Percentiles rank a stretch among this genome's conserved stretches.
phyloP scores from a whole-genome alignment of 2,113 vertebrate species.

The Speoplatyrhinus poulsoni region DNA sequence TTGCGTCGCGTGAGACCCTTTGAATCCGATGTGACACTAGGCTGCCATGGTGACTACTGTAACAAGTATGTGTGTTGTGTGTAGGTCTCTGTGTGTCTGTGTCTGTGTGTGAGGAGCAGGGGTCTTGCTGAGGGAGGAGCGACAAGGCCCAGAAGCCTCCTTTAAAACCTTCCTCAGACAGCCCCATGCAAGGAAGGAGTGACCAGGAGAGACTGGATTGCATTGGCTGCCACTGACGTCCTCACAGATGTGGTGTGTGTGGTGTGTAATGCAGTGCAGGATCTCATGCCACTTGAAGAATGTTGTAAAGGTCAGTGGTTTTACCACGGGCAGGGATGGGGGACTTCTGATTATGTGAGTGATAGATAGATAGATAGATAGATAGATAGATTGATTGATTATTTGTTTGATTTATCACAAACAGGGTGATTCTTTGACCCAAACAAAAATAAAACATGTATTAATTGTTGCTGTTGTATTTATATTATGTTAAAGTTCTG shows the following conservation, averaged over 20 bases:
- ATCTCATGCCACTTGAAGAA: background rate
- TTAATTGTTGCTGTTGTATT: no score
- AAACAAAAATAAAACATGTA: no score
- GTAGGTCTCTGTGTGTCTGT: slow-evolving; percentile 32
- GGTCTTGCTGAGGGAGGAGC: slow-evolving; percentile 63
- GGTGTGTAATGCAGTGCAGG: slow-evolving; percentile 6
- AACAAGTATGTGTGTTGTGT: slow-evolving; percentile 28
- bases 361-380: no score
- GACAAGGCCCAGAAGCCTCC: slow-evolving; percentile 54
- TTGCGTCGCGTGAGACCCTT: no score
- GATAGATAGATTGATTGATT: no score
- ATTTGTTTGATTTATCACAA: background rate
- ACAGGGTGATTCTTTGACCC: slow-evolving; percentile 11
- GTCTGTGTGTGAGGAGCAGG: slow-evolving; percentile 30
- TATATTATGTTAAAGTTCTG: no score
- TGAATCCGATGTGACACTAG: slow-evolving; percentile 42
- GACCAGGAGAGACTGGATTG: slow-evolving; percentile 44
- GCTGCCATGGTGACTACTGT: slow-evolving; percentile 37
- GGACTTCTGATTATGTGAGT: no score
- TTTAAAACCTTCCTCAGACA: slow-evolving; percentile 65
- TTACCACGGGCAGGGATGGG: no score
- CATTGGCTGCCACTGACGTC: slow-evolving; percentile 51
- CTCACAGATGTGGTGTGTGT: slow-evolving; percentile 13
- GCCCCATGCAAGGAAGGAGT: slow-evolving; percentile 73
- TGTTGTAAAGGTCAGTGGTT: no score